These are phyloP conservation scores for Synergus gifuensis DNA, from an alignment of 2,888 invertebrate genomes.

Conservation along the genomic window DNA sequence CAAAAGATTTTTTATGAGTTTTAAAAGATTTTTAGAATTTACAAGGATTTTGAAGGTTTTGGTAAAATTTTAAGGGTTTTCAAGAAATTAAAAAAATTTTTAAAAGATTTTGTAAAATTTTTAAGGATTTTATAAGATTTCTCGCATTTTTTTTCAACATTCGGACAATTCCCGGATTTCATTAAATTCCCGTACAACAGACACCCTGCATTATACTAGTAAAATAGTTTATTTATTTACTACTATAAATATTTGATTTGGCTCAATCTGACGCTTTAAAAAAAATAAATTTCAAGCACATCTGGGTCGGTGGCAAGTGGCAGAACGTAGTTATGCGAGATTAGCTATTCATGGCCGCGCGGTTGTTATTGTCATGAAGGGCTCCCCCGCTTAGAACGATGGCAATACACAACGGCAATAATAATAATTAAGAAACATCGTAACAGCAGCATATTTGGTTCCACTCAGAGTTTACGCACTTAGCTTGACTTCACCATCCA, in stretches of 20 bases:
- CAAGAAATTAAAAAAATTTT: too few species aligned
- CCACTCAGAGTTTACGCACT: slow-evolving; percentile 51
- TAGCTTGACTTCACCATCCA: slow-evolving; percentile 48
- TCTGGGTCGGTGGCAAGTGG: slow-evolving; percentile 19
- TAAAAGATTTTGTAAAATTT: too few species aligned
- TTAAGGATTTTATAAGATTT: too few species aligned
- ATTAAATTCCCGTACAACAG: too few species aligned
- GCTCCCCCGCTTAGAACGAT: slow-evolving; percentile 67
- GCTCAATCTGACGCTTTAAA: background rate
- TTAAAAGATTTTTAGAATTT: too few species aligned
- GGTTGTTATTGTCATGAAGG: slow-evolving; percentile 73
- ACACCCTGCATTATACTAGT: too few species aligned
- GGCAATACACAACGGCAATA: slow-evolving; percentile 74
- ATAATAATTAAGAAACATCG: slow-evolving; percentile 78
- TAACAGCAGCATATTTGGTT: slow-evolving; percentile 72
- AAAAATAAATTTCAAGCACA: slow-evolving; percentile 2
- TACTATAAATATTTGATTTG: background rate
- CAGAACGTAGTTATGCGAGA: slow-evolving; percentile 66
- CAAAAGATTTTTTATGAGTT: too few species aligned
- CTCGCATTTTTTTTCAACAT: too few species aligned
- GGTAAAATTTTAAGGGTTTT: too few species aligned
- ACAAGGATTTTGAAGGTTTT: too few species aligned
- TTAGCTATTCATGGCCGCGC: slow-evolving; percentile 76
- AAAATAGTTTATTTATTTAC: too few species aligned
- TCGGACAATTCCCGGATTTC: too few species aligned